phyloP scores from a whole-genome alignment of 2,888 invertebrate species.

The Branchipolynoe longqiensis region DNA sequence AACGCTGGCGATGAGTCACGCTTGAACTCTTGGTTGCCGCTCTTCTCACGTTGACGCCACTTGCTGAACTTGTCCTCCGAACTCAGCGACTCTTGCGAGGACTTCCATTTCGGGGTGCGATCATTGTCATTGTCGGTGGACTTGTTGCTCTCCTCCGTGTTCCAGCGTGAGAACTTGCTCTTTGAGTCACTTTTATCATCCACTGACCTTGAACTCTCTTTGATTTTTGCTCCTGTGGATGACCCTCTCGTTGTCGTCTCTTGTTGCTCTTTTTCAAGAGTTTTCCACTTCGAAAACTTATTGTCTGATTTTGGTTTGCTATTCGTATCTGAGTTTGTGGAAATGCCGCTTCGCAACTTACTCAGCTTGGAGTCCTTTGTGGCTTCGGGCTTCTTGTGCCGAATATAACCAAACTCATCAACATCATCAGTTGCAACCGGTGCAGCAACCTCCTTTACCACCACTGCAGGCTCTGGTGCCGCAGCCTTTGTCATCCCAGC shows the following conservation, averaged over 20 bases:
- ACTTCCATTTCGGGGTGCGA: background rate
- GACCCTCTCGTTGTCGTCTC: too few species aligned
- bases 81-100: conserved; percentile 8
- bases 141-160: background rate
- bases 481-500: background rate
- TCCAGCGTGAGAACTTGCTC: conserved; percentile 24
- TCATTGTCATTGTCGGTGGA: background rate
- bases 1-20: conserved; percentile 12
- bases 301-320: conserved; percentile 22
- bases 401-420: conserved; percentile 20
- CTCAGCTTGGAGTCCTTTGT: conserved; percentile 33
- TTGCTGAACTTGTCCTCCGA: conserved; percentile 27
- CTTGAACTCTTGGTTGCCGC: conserved; percentile 6
- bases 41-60: conserved; percentile 27
- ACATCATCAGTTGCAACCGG: conserved; percentile 24
- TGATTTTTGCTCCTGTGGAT: background rate
- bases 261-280: conserved; percentile 5
- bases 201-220: background rate
- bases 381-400: background rate
- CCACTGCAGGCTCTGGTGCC: background rate
- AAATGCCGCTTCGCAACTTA: background rate
- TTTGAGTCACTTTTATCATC: background rate
- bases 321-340: background rate
- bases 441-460: conserved; percentile 16
- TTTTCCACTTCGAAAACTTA: conserved; percentile 41